These are phyloP conservation scores for Heliconius sara DNA, from an alignment of 2,888 invertebrate genomes.

Conservation along the genomic window DNA sequence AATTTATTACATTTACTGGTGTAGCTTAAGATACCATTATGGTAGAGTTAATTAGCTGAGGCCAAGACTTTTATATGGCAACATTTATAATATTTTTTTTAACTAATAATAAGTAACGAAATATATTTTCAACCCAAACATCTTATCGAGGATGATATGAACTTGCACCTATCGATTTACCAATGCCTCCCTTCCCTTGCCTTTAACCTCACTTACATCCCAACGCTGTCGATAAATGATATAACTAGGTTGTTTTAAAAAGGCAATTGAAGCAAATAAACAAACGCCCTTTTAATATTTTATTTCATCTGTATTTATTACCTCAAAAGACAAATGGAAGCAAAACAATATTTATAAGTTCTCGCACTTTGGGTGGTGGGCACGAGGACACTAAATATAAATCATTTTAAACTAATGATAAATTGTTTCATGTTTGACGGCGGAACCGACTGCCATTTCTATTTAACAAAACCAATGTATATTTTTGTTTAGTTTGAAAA, in stretches of 20 bases:
- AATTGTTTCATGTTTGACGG: slow-evolving; percentile 2
- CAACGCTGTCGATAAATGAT: neutral
- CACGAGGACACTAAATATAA: neutral
- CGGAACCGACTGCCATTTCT: neutral
- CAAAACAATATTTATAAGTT: neutral
- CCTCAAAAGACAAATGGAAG: neutral
- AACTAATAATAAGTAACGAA: too few species aligned
- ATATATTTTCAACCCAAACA: too few species aligned
- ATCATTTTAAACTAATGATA: slow-evolving; percentile 20
- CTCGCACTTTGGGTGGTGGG: neutral
- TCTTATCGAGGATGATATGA: too few species aligned
- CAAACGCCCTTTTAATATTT: neutral
- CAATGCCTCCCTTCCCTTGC: too few species aligned
- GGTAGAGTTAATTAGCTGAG: too few species aligned
- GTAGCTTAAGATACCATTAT: too few species aligned
- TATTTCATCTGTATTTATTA: neutral
- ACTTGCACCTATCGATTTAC: too few species aligned
- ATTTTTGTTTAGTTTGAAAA: neutral
- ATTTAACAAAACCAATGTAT: neutral
- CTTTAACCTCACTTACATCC: too few species aligned
- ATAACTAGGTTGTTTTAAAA: neutral
- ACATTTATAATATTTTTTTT: too few species aligned
- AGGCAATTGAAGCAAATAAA: neutral
- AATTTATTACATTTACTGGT: too few species aligned
- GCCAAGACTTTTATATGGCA: too few species aligned